A percentile compares a stretch with the other conserved stretches of the same genome.
These are phyloP conservation scores for Tenrec ecaudatus DNA, from an alignment of 2,113 vertebrate species.

Conservation along the genomic window DNA sequence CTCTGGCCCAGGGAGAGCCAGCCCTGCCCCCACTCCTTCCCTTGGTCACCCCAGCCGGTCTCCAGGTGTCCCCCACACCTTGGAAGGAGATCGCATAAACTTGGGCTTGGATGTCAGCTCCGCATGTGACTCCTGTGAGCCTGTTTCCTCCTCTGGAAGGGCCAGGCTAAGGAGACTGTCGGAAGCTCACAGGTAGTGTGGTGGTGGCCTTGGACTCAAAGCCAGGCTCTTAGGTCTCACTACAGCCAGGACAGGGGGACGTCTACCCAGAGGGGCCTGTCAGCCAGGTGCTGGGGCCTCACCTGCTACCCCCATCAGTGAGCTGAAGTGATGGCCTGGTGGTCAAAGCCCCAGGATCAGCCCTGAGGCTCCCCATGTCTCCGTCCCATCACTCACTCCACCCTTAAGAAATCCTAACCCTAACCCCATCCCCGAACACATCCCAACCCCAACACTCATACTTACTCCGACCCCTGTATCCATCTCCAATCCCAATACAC, in stretches of 20 bases:
- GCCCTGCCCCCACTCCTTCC: conserved; percentile 43
- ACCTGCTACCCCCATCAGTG: background rate
- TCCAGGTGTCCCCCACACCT: background rate
- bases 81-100: background rate
- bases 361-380: background rate
- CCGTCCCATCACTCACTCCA: background rate
- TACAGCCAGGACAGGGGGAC: too few species aligned
- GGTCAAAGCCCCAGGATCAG: background rate
- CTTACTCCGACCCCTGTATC: background rate
- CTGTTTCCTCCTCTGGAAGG: conserved; percentile 26
- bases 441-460: background rate
- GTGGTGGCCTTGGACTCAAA: fast-evolving
- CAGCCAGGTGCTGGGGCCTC: background rate
- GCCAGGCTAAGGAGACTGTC: background rate
- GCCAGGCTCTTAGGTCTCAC: background rate
- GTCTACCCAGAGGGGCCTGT: background rate
- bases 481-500: background rate
- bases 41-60: fast-evolving
- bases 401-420: background rate
- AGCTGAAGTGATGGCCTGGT: background rate
- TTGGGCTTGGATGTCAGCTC: background rate
- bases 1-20: conserved; percentile 31
- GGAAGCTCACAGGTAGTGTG: background rate
- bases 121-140: background rate
- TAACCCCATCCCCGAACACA: background rate